Conservation (phyloP, 2,113 vertebrate genomes). For the Periophthalmodon schlosseri region DNA sequence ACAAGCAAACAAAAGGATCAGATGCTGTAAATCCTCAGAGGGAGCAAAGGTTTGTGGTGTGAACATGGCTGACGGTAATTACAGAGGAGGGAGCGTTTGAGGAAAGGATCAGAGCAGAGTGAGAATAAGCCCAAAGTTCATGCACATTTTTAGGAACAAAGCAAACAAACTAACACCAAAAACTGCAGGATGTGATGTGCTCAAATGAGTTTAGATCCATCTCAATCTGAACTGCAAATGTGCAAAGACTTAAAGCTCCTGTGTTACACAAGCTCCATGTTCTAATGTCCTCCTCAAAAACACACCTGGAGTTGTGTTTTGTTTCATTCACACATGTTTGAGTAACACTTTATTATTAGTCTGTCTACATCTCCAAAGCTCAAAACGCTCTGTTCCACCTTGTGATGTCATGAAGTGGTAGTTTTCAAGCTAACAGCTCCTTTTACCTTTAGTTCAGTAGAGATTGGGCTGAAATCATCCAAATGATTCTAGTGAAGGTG, state of each 20-base stretch:
- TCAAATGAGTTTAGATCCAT: not conserved
- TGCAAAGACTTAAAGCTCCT: not conserved
- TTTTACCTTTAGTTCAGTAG: too few species aligned
- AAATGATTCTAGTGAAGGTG: too few species aligned
- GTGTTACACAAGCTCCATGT: too few species aligned
- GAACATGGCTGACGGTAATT: conserved; percentile 49
- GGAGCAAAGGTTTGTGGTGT: conserved; percentile 1
- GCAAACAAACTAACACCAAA: conserved; percentile 23
- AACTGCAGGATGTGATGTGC: not conserved
- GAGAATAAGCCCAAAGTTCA: not conserved
- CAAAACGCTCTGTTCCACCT: too few species aligned
- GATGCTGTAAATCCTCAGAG: not conserved
- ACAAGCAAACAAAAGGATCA: conserved; percentile 2
- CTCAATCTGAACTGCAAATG: not conserved
- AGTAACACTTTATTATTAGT: too few species aligned
- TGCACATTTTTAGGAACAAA: conserved; percentile 8
- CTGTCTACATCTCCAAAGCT: too few species aligned
- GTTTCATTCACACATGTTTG: too few species aligned
- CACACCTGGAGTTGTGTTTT: too few species aligned
- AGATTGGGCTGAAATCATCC: too few species aligned
- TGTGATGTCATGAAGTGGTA: too few species aligned
- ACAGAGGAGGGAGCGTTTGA: conserved; percentile 45
- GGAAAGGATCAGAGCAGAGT: conserved; percentile 37
- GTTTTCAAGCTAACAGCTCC: too few species aligned
- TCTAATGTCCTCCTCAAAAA: too few species aligned